Percentiles rank a stretch among this genome's conserved stretches.
Evolutionary conservation across 2,113 vertebrate species (phyloP).

Genomic region (Gadus chalcogrammus): DNA sequence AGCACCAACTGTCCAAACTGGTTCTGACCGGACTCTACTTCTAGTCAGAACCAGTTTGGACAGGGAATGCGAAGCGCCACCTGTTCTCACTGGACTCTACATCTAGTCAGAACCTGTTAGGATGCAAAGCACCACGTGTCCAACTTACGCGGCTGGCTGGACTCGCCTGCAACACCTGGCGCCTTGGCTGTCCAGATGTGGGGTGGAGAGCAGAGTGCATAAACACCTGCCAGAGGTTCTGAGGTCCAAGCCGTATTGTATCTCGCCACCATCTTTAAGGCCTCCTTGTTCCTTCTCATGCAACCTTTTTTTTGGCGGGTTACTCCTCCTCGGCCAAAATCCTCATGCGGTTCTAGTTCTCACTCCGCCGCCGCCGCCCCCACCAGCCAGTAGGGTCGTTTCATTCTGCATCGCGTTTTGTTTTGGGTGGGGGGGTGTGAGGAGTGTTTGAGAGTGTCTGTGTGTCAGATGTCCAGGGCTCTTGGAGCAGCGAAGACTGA

Average conservation of each 20-base stretch:
- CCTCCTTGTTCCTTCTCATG: too few species aligned
- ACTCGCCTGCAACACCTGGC: slow-evolving; percentile 29
- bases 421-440: too few species aligned
- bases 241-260: too few species aligned
- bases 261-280: too few species aligned
- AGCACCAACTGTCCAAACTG: slow-evolving; percentile 7
- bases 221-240: slow-evolving; percentile 54
- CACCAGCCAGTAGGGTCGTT: too few species aligned
- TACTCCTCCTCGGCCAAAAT: too few species aligned
- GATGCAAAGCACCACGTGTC: slow-evolving; percentile 10
- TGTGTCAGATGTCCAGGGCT: too few species aligned
- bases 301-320: too few species aligned
- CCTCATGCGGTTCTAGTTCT: slow-evolving; percentile 39
- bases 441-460: too few species aligned
- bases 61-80: neutral
- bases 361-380: slow-evolving; percentile 6
- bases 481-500: too few species aligned
- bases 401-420: too few species aligned
- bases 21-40: slow-evolving; percentile 8
- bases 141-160: slow-evolving; percentile 29
- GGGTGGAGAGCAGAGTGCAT: slow-evolving; percentile 48
- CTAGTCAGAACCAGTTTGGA: neutral
- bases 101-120: neutral
- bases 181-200: slow-evolving; percentile 35
- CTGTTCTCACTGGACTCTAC: neutral